Evolutionary conservation across 2,797 vertebrate genomes (phyloP).

Genomic region (Periophthalmus magnuspinnatus): DNA sequence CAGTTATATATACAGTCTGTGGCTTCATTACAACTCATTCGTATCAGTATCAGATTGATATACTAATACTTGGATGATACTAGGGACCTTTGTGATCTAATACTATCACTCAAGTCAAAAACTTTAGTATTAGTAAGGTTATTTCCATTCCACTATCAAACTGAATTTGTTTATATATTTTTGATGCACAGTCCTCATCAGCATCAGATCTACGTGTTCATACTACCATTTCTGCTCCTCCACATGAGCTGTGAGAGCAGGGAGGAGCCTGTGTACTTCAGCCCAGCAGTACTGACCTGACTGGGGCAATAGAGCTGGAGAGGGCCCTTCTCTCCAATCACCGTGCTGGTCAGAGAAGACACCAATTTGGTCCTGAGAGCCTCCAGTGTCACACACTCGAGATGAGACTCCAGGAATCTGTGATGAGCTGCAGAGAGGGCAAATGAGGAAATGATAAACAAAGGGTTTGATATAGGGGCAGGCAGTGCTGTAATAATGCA

Average conservation of each 20-base stretch:
- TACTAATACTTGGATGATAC: too few species aligned
- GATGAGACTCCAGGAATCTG: conserved; percentile 41
- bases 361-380: conserved; percentile 57
- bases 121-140: too few species aligned
- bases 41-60: too few species aligned
- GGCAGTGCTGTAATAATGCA: too few species aligned
- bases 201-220: neutral
- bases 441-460: conserved; percentile 42
- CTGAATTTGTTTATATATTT: neutral
- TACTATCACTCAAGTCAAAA: too few species aligned
- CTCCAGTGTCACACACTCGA: conserved; percentile 34
- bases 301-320: conserved; percentile 46
- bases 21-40: too few species aligned
- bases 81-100: too few species aligned
- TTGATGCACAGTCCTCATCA: too few species aligned
- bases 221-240: conserved; percentile 13
- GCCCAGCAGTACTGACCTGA: conserved; percentile 23
- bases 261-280: conserved; percentile 14
- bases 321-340: conserved; percentile 38
- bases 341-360: conserved; percentile 36
- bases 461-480: neutral
- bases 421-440: conserved; percentile 36
- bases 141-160: too few species aligned
- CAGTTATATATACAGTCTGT: too few species aligned
- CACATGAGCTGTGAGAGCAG: conserved; percentile 32